These are phyloP conservation scores for Myanophis thanlyinensis DNA, from an alignment of 2,113 vertebrate genomes.

Conservation along the genomic window DNA sequence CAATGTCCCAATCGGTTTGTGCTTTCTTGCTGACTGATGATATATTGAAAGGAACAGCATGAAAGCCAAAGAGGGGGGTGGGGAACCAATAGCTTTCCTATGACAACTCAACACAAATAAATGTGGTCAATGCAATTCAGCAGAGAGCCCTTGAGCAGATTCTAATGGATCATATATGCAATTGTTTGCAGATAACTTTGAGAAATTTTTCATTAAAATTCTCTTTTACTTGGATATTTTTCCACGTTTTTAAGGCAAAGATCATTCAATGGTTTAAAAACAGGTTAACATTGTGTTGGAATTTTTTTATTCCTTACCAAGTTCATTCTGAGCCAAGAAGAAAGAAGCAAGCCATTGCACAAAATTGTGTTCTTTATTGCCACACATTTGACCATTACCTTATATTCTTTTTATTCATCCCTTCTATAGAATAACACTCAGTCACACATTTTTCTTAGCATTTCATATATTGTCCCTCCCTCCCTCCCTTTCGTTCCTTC, in stretches of 20 bases:
- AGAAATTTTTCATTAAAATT: neutral
- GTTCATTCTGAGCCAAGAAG: neutral
- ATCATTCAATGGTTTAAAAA: neutral
- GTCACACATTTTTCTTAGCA: neutral
- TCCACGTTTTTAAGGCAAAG: neutral
- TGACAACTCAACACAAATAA: neutral
- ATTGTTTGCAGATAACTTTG: neutral
- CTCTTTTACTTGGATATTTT: neutral
- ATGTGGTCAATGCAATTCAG: neutral
- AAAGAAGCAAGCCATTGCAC: neutral
- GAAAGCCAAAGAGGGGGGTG: neutral
- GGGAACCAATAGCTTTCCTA: neutral
- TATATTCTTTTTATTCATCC: neutral
- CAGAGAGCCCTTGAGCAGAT: neutral
- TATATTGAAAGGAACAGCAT: neutral
- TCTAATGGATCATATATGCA: neutral
- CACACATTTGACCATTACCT: neutral
- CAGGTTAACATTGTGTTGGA: neutral
- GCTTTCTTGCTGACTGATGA: neutral
- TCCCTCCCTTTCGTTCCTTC: too few species aligned
- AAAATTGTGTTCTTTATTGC: neutral
- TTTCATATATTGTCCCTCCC: neutral
- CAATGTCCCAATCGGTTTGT: neutral
- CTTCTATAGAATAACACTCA: neutral
- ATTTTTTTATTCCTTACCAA: neutral